Conservation (phyloP, 2,888 invertebrate genomes). For the Escarpia spicata region DNA sequence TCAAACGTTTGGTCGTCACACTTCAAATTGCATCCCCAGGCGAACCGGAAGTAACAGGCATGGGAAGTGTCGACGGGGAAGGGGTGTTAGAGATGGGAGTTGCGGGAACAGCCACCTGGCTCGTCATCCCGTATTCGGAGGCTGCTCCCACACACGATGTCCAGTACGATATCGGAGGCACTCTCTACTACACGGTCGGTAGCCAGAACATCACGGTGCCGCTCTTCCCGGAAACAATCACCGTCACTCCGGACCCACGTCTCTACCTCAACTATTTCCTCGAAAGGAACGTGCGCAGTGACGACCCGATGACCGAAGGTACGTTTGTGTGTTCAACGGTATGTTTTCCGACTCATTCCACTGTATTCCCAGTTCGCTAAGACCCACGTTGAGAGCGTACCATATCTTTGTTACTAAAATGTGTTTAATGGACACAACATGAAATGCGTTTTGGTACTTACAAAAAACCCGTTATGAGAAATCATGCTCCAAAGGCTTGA, state of each 20-base stretch:
- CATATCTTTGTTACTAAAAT: no score
- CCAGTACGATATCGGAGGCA: slow-evolving; percentile 47
- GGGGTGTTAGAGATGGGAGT: not conserved
- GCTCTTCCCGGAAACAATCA: slow-evolving; percentile 49
- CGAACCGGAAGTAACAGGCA: not conserved
- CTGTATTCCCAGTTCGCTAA: not conserved
- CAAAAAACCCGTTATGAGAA: no score
- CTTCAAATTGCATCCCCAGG: not conserved
- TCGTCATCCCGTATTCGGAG: slow-evolving; percentile 48
- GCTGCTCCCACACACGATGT: slow-evolving; percentile 46
- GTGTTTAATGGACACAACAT: no score
- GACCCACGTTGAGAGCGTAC: no score
- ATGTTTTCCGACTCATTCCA: not conserved
- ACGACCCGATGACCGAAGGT: slow-evolving; percentile 47
- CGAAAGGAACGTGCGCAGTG: slow-evolving; percentile 48
- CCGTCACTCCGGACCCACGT: slow-evolving; percentile 50
- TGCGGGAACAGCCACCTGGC: slow-evolving; percentile 40
- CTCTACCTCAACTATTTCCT: slow-evolving; percentile 49
- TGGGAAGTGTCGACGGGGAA: not conserved
- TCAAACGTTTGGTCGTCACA: not conserved
- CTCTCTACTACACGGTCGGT: slow-evolving; percentile 45
- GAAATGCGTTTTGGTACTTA: no score
- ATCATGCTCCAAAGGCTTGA: no score
- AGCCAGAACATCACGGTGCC: slow-evolving; percentile 44
- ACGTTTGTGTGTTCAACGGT: not conserved